phyloP scores from a whole-genome alignment of 2,113 vertebrate species.

The Bubalus kerabau region DNA sequence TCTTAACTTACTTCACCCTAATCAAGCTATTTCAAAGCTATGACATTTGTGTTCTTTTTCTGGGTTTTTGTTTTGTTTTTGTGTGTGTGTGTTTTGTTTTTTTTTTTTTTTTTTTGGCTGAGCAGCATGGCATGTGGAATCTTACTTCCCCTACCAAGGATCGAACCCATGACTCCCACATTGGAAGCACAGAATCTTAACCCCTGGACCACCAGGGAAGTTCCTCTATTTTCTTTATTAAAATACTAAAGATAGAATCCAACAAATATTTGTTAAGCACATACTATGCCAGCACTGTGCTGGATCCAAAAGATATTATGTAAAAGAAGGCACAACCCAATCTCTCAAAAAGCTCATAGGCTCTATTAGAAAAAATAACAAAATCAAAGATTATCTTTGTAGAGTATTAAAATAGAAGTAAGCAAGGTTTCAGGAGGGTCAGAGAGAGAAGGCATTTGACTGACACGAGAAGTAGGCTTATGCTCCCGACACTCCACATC shows the following conservation, averaged over 20 bases:
- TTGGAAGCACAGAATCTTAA: neutral
- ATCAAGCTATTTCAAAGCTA: neutral
- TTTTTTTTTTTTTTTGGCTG: too few species aligned
- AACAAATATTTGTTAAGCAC: neutral
- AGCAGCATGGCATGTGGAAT: neutral
- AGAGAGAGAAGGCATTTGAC: neutral
- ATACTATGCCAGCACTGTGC: neutral
- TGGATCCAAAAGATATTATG: neutral
- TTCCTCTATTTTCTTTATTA: neutral
- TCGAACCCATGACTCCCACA: rapidly evolving
- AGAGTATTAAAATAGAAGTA: neutral
- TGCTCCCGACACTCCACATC: neutral
- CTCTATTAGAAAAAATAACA: neutral
- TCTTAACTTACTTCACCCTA: neutral
- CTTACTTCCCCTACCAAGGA: neutral
- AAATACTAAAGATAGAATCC: neutral
- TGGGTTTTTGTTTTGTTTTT: neutral
- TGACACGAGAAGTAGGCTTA: neutral
- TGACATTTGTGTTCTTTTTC: neutral
- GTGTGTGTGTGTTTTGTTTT: too few species aligned
- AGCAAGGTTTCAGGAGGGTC: neutral
- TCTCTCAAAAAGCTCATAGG: neutral
- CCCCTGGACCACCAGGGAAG: neutral
- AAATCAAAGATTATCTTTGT: neutral
- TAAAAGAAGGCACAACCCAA: neutral